Conservation (phyloP, 2,797 vertebrate species). For the Arctocebus calabarensis region DNA sequence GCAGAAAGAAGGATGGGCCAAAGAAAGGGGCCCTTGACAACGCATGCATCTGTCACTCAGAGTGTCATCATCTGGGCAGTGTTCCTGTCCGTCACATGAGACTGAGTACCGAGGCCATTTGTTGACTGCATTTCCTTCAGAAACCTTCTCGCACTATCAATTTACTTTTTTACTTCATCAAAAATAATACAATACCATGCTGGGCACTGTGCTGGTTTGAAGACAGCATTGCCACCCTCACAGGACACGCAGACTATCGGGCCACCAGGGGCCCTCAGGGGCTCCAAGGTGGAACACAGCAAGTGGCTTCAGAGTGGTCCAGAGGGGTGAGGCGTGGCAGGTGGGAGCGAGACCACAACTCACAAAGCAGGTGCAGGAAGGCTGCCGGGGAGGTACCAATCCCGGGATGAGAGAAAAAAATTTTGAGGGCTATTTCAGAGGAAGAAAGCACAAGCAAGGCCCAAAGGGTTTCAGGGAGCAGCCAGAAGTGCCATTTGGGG, state of each 20-base stretch:
- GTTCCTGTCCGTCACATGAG: background rate
- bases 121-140: background rate
- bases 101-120: background rate
- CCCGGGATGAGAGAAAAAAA: background rate
- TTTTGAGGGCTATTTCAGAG: background rate
- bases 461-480: background rate
- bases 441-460: background rate
- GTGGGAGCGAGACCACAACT: too few species aligned
- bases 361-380: background rate
- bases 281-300: background rate
- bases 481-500: background rate
- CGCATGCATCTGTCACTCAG: background rate
- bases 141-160: background rate
- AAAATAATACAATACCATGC: background rate
- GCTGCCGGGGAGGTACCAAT: background rate
- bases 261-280: background rate
- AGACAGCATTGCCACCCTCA: background rate
- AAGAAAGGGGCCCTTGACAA: background rate
- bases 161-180: background rate
- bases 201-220: background rate
- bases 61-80: background rate
- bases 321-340: background rate
- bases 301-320: background rate
- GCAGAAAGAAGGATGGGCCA: background rate
- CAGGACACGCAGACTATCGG: background rate